Evolutionary conservation across 1,140 invertebrate genomes (phyloP), one percentile per base, ranked within the genome.

Genomic region (Helicoverpa zea): DNA sequence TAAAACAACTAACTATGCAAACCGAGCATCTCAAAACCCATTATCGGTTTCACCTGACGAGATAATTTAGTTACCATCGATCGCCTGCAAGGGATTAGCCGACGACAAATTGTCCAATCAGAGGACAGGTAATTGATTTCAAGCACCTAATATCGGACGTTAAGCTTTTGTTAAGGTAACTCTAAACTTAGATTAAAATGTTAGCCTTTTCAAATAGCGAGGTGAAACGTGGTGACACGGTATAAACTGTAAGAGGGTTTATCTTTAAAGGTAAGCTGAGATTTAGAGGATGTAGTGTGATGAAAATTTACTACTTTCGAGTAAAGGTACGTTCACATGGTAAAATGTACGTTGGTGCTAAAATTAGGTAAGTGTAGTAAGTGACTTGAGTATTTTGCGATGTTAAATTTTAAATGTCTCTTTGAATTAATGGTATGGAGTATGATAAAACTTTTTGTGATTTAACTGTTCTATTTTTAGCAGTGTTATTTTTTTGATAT

Each of bases 81-180:
- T 89, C 89, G 76, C 73, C 52, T n/a, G 35, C 29, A 64, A 63
- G 79, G 88, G 92, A 93, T 93, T 93, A 92, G 76, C 84, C 81
- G 83, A 84, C 89, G 88, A 94, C 92, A 93, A 92, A 93, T 93
- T 92, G 90, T 87, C 88, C 91, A 86, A 94, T 92, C 92, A 89
- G 85, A 88, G 88, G 88, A 84, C 90, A 93, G 88, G 90, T 93
- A 94, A 94, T 94, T 93, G 93, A 94, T 94, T 94, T 84, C 81
- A 83, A 85, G 83, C 88, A 85, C 88, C 86, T 86, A 81, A 76
- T 70, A 75, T 56, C 58, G 64, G 82, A 81, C 79, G 80, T 30
- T 58, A 72, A 79, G 83, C 83, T 83, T 77, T 84, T 73, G 81
- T 81, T 86, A 66, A 80, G 52, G 81, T 59, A 47, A 66, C 51